Conservation (phyloP, 2,797 vertebrate genomes). For the Mycteria americana region DNA sequence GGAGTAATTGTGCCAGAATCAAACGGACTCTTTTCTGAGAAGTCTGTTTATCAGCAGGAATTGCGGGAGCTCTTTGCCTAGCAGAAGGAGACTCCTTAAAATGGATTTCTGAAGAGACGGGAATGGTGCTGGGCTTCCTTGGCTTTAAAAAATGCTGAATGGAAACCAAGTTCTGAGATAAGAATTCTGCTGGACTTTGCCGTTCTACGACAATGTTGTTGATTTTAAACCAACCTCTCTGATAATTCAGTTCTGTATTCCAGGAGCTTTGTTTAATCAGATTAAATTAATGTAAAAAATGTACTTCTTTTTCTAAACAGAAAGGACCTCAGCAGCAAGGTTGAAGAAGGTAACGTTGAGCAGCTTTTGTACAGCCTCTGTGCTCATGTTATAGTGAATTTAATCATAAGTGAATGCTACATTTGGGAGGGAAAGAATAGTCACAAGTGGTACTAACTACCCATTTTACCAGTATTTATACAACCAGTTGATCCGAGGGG, state of each 20-base stretch:
- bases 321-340: background rate
- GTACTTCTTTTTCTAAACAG: background rate
- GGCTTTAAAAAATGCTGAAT: background rate
- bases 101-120: background rate
- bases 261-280: background rate
- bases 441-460: background rate
- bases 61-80: background rate
- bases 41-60: background rate
- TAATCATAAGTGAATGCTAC: rapidly evolving
- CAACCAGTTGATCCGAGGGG: background rate
- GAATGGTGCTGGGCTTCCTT: background rate
- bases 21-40: background rate
- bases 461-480: rapidly evolving
- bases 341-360: background rate
- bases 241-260: background rate
- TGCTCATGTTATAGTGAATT: rapidly evolving
- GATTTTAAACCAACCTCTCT: background rate
- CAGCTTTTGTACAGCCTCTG: background rate
- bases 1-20: background rate
- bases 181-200: background rate
- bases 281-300: background rate
- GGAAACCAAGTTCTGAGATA: background rate
- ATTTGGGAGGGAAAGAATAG: background rate
- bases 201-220: rapidly evolving
- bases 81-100: background rate